A percentile compares a stretch with the other conserved stretches of the same genome.
Conservation (phyloP, 2,888 invertebrate genomes). For the Pseudanteris insignis region DNA sequence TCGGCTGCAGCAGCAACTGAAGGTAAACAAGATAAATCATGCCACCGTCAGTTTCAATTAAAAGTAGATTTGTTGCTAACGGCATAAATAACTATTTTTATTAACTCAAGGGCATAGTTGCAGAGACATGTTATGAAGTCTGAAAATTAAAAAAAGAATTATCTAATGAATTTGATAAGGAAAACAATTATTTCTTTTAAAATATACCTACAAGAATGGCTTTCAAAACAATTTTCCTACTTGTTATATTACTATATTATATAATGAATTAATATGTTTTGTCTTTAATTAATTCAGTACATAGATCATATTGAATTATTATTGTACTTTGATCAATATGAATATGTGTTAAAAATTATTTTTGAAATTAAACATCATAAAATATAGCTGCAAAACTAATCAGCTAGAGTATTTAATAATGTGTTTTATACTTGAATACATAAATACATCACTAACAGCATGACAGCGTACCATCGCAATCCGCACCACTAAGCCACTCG, state of each 20-base stretch:
- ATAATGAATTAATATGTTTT: no score
- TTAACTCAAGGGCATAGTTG: constrained; percentile 45
- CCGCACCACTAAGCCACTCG: constrained; percentile 53
- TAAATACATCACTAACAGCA: constrained; percentile 72
- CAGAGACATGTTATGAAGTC: constrained; percentile 59
- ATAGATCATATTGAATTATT: no score
- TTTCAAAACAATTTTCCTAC: no score
- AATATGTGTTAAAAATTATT: neutral
- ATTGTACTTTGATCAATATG: neutral
- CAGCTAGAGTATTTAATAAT: constrained; percentile 53
- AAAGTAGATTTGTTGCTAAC: constrained; percentile 54
- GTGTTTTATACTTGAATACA: constrained; percentile 11
- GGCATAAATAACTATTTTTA: constrained; percentile 49
- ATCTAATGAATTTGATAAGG: no score
- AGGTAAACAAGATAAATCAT: constrained; percentile 50
- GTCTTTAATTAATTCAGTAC: no score
- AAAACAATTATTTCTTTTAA: no score
- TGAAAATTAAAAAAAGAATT: no score
- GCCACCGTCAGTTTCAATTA: constrained; percentile 15
- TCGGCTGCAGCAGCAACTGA: constrained; percentile 67
- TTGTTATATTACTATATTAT: no score
- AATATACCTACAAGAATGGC: no score
- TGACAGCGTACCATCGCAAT: constrained; percentile 58
- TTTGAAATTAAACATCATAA: constrained; percentile 29
- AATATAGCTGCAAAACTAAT: constrained; percentile 49